Evolutionary conservation across 2,113 vertebrate species (phyloP).

Genomic region (Columba janthina): DNA sequence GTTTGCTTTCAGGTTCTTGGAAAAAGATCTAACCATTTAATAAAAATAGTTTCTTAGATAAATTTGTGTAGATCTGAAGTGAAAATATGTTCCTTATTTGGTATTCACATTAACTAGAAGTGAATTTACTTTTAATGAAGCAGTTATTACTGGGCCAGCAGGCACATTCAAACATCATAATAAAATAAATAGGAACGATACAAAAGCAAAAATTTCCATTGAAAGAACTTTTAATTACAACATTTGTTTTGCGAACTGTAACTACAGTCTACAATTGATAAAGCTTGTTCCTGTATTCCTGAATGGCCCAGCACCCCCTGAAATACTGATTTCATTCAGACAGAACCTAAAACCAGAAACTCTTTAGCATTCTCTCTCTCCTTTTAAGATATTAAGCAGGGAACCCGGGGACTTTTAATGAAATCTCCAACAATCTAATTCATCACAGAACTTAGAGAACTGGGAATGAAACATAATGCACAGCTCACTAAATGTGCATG

Average conservation of each 20-base stretch:
- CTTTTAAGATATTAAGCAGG: not conserved
- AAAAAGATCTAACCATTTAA: conserved; percentile 44
- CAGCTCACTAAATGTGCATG: not conserved
- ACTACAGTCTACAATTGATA: not conserved
- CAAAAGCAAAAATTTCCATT: not conserved
- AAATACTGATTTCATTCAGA: not conserved
- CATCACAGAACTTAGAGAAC: not conserved
- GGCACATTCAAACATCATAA: conserved; percentile 13
- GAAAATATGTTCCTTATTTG: conserved; percentile 41
- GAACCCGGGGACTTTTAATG: not conserved
- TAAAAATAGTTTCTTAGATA: not conserved
- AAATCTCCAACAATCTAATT: not conserved
- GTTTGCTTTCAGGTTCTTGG: conserved; percentile 45
- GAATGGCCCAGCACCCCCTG: not conserved
- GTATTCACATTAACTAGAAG: not conserved
- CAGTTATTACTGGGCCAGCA: conserved; percentile 39
- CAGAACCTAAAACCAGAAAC: not conserved
- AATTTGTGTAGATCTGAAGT: conserved; percentile 20
- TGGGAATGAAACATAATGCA: not conserved
- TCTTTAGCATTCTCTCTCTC: not conserved
- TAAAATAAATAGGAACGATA: not conserved
- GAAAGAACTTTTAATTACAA: conserved; percentile 3
- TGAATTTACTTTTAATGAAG: conserved; percentile 59
- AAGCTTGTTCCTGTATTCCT: not conserved
- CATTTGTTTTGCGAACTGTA: not conserved